Base-by-base conservation (phyloP, 2,113 vertebrate genomes). In the Physeter macrocephalus region DNA sequence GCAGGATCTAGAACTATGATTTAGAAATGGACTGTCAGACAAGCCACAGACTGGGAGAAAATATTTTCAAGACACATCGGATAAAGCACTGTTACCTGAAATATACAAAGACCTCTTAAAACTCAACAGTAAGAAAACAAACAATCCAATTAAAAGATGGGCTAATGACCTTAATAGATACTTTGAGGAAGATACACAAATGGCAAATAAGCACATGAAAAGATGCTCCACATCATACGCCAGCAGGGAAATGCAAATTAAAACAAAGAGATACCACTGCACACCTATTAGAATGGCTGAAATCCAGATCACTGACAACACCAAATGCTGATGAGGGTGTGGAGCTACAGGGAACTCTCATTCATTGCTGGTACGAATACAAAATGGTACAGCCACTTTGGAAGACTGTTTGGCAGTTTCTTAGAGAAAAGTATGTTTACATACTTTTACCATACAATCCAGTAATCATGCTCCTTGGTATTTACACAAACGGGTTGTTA, bases 301-400 rank as follows among this genome's bases (percentile, higher is more conserved):
- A 72, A 81, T 67, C 57, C 89, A 81, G 89, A 54, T 9, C 1
- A 1, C 25, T 2, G 25, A 84, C 72, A 25, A 5, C 43, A 34
- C 31, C 31, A 14, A 15, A 29, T 3, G 46, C 46, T 2, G 8
- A 27, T 0, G 3, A 54, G 59, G 20, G 12, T 4, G 2, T 1
- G 7, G 46, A 41, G 12, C 2, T 5, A 34, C 2, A 4, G 31
- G 64, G 34, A 20, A 25, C 29, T 57, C 31, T 27, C 25, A 1
- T 36, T 25, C 36, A 7, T 0, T 0, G 49, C 69, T 57, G 46
- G 25, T 27, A 9, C 34, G 39, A 27, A 41, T 8, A 67, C 34
- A 72, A 18, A 12, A 20, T 4, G 34, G 27, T 25, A 9, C 29
- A 5, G 61, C 39, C 21, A 27, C n/a, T 54, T 21, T 15, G 6